phyloP scores from a whole-genome alignment of 2,797 vertebrate species.

The Anabacerthia variegaticeps region DNA sequence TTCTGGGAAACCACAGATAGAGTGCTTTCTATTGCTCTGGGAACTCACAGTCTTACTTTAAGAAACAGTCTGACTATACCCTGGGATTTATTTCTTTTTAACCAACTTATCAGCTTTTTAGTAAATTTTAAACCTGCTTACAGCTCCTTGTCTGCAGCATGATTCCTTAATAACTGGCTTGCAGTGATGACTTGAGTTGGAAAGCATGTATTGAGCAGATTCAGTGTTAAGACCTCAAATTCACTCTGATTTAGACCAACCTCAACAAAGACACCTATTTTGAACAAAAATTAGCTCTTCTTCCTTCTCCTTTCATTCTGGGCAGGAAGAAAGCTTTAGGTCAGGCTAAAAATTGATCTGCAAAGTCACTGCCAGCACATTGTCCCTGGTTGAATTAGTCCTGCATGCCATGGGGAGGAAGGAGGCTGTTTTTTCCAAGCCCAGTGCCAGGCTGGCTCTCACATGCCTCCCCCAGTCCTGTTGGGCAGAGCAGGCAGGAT shows the following conservation, averaged over 20 bases:
- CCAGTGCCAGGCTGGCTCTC: not conserved
- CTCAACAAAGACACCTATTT: not conserved
- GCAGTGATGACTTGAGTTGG: not conserved
- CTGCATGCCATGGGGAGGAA: not conserved
- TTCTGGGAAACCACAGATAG: constrained; percentile 1
- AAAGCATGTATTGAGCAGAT: not conserved
- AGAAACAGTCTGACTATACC: not conserved
- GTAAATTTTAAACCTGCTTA: not conserved
- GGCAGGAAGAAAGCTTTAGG: not conserved
- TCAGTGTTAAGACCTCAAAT: not conserved
- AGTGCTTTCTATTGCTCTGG: not conserved
- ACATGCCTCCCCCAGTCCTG: not conserved
- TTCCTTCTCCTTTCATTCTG: not conserved
- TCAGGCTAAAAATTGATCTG: constrained; percentile 17
- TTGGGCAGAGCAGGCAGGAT: not conserved
- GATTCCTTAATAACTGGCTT: not conserved
- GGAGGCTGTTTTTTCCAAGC: not conserved
- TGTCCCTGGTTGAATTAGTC: constrained; percentile 21
- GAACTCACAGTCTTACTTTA: not conserved
- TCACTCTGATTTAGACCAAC: not conserved
- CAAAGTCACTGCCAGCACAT: not conserved
- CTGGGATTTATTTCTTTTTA: not conserved
- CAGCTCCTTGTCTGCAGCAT: not conserved
- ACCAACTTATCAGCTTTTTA: not conserved
- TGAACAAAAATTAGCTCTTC: not conserved